Percentiles rank a stretch among this genome's conserved stretches.
phyloP scores from a whole-genome alignment of 2,888 invertebrate genomes.

The Plebejus anna region DNA sequence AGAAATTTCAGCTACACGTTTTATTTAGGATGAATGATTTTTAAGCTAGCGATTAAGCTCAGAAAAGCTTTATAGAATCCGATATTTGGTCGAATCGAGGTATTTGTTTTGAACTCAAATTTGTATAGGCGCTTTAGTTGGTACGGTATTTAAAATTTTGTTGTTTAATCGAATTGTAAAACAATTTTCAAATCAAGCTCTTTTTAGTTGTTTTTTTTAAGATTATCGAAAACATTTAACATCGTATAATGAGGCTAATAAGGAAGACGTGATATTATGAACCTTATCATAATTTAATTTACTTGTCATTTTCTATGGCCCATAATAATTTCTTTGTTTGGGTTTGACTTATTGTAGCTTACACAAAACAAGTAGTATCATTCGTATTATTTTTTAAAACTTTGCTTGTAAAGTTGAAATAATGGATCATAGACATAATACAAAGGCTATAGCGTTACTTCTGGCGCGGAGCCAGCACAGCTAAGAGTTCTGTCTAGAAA shows the following conservation, averaged over 20 bases:
- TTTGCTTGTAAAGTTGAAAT: constrained; percentile 27
- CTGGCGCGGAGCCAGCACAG: constrained; percentile 49
- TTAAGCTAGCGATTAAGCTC: constrained; percentile 20
- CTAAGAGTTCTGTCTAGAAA: constrained; percentile 42
- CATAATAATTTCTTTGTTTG: too few species aligned
- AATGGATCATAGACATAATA: constrained; percentile 27
- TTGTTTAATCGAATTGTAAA: constrained; percentile 1
- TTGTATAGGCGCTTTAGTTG: not conserved
- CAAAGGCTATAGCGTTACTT: constrained; percentile 29
- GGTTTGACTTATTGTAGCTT: too few species aligned
- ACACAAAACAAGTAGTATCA: not conserved
- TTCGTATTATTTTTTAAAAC: constrained; percentile 14
- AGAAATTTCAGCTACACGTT: constrained; percentile 3
- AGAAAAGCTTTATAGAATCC: constrained; percentile 23
- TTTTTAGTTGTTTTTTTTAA: too few species aligned
- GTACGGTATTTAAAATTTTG: not conserved
- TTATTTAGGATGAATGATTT: constrained; percentile 26
- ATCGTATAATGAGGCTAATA: too few species aligned
- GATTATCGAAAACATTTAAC: too few species aligned
- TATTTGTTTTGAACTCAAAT: constrained; percentile 4
- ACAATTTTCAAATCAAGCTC: not conserved
- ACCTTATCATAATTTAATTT: not conserved
- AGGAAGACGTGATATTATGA: too few species aligned
- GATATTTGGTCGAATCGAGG: not conserved
- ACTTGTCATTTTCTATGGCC: not conserved